These are phyloP conservation scores for Carettochelys insculpta DNA, from an alignment of 2,113 vertebrate genomes.

Conservation along the genomic window DNA sequence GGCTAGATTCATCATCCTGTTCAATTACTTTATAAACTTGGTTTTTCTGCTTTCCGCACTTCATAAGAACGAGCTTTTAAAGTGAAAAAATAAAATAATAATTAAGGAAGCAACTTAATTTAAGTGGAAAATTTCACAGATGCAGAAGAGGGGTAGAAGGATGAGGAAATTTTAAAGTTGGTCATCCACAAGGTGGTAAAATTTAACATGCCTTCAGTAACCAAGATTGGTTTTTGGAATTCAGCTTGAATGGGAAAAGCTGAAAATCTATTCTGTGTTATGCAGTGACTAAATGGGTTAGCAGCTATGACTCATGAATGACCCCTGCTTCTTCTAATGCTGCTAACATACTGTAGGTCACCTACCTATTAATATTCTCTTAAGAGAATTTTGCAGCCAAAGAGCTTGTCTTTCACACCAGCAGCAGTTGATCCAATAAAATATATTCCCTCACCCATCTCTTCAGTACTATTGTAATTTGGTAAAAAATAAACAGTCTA, in stretches of 20 bases:
- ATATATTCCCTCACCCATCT: not conserved
- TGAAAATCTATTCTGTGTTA: not conserved
- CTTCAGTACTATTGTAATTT: not conserved
- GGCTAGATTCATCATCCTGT: not conserved
- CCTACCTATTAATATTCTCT: not conserved
- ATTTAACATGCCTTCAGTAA: not conserved
- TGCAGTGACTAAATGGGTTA: not conserved
- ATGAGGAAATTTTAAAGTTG: not conserved
- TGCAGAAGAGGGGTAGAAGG: no score
- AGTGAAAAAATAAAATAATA: not conserved
- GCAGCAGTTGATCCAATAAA: not conserved
- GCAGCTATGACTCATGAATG: not conserved
- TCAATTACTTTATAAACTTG: not conserved
- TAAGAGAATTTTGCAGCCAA: not conserved
- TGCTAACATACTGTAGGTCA: not conserved
- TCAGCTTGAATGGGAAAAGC: not conserved
- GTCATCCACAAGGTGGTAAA: not conserved
- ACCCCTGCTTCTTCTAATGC: not conserved
- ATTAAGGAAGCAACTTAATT: not conserved
- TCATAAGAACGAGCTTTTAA: not conserved
- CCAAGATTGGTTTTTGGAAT: not conserved
- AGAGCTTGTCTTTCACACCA: not conserved
- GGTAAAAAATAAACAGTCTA: not conserved
- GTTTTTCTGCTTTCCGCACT: not conserved
- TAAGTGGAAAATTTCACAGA: not conserved